Percentiles rank a stretch among this genome's conserved stretches.
Conservation (phyloP, 1,140 invertebrate species). For the Hirudo medicinalis region DNA sequence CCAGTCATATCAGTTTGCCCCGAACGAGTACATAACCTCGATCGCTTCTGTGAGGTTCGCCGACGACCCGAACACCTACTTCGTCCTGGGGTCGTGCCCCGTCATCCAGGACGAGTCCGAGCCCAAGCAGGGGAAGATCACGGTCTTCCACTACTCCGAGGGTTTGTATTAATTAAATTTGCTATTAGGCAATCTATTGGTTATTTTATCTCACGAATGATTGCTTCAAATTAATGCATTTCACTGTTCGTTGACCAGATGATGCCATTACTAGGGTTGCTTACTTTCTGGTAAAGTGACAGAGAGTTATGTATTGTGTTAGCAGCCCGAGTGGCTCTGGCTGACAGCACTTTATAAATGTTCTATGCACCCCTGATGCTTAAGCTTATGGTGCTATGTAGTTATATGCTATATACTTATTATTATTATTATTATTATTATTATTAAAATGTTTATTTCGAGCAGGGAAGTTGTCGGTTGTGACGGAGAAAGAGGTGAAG, state of each 20-base stretch:
- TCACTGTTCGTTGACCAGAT: no score
- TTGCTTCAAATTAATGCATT: neutral
- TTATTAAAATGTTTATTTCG: no score
- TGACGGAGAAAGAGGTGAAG: conserved; percentile 91
- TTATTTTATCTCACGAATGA: neutral
- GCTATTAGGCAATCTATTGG: conserved; percentile 14
- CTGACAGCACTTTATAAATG: no score
- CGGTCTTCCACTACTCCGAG: conserved; percentile 81
- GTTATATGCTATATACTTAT: no score
- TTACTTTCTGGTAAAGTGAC: no score
- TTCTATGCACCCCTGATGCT: no score
- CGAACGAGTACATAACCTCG: conserved; percentile 73
- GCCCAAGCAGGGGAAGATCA: conserved; percentile 71
- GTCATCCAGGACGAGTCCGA: conserved; percentile 88
- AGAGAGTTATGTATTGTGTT: no score
- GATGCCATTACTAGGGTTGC: no score
- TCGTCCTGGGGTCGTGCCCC: conserved; percentile 81
- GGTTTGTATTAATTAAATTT: conserved; percentile 39
- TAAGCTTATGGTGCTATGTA: no score
- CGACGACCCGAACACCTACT: conserved; percentile 81
- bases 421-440: no score
- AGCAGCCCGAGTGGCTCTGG: no score
- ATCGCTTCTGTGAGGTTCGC: conserved; percentile 77
- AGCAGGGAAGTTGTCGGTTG: conserved; percentile 59
- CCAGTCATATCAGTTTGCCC: conserved; percentile 80